phyloP scores from a whole-genome alignment of 1,140 invertebrate genomes.

The Drosophila nigromelanica region DNA sequence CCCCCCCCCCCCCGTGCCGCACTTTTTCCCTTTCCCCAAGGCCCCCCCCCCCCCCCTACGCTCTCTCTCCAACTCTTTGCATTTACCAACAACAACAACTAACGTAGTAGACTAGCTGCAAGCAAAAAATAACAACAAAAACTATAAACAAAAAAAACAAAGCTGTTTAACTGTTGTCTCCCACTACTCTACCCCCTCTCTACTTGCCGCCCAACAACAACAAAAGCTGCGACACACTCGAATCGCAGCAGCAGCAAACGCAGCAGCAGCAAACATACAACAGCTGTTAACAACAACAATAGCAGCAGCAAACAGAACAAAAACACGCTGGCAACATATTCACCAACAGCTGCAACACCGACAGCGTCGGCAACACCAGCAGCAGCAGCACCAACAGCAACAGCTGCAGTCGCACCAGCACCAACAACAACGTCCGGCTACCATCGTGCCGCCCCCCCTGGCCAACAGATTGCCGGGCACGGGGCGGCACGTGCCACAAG shows the following conservation, averaged over 20 bases:
- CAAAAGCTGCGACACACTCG: constrained; percentile 24
- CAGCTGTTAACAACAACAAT: constrained; percentile 41
- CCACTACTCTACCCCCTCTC: constrained; percentile 75
- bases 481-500: constrained; percentile 73
- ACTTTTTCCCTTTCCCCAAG: too few relatives aligned
- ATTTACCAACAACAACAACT: constrained; percentile 66
- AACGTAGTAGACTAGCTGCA: constrained; percentile 75
- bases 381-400: constrained; percentile 9
- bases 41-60: constrained; percentile 17
- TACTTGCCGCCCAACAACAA: constrained; percentile 58
- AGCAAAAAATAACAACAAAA: constrained; percentile 55
- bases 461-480: constrained; percentile 40
- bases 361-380: constrained; percentile 32
- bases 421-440: constrained; percentile 66
- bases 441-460: constrained; percentile 63
- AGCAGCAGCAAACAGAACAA: constrained; percentile 42
- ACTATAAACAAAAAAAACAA: constrained; percentile 41
- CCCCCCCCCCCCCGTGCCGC: too few relatives aligned
- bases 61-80: constrained; percentile 50
- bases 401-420: constrained; percentile 6
- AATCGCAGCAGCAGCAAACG: constrained; percentile 25
- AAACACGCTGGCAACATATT: constrained; percentile 44
- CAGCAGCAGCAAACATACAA: constrained; percentile 28
- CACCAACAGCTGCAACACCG: constrained; percentile 31
- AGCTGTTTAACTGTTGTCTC: constrained; percentile 79